These are phyloP conservation scores for Chironomus tentans DNA, from an alignment of 2,888 invertebrate genomes.

Conservation along the genomic window DNA sequence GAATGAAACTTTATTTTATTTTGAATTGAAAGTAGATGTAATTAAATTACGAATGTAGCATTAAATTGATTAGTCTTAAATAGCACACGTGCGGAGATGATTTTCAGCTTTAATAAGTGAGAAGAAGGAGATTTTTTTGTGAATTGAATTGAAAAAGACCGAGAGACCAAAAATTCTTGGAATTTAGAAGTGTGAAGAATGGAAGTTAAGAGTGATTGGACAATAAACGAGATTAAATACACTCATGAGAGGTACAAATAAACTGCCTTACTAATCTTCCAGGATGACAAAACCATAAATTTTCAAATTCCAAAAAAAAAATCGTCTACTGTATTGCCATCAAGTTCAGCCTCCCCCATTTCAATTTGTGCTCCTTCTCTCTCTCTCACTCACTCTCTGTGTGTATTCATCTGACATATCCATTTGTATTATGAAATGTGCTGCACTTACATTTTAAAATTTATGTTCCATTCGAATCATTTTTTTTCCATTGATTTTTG, in stretches of 20 bases:
- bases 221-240: neutral
- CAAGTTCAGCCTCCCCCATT: neutral
- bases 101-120: neutral
- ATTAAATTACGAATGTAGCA: neutral
- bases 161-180: neutral
- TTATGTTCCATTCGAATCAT: neutral
- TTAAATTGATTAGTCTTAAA: slow-evolving; percentile 4
- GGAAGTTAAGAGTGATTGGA: neutral
- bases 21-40: neutral
- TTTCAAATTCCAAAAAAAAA: neutral
- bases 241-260: neutral
- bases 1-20: neutral
- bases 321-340: neutral
- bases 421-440: neutral
- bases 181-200: neutral
- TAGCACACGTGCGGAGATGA: slow-evolving; percentile 7
- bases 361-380: too few species aligned
- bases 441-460: neutral
- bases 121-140: neutral
- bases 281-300: neutral
- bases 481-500: neutral
- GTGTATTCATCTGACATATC: too few species aligned
- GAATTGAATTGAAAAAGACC: neutral
- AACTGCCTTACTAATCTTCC: neutral
- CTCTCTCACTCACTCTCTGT: too few species aligned